Evolutionary conservation across 2,113 vertebrate genomes (phyloP).

Genomic region (Zosterops borbonicus): DNA sequence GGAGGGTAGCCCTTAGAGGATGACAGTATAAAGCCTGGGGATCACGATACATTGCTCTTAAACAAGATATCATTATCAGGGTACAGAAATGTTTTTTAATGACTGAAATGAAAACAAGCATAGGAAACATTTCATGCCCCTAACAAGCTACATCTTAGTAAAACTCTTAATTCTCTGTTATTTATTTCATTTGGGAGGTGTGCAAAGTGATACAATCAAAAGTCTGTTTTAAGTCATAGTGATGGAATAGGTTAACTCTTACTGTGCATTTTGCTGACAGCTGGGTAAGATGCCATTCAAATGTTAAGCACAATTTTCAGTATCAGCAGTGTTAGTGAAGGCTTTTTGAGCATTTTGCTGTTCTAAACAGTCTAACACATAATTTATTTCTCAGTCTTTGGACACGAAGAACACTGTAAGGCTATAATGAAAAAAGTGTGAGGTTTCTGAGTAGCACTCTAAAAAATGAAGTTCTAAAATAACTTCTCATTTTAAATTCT

Average conservation of each 20-base stretch:
- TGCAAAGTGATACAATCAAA: background rate
- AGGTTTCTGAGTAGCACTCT: background rate
- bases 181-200: background rate
- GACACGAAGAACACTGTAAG: background rate
- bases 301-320: background rate
- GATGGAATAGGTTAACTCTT: background rate
- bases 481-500: background rate
- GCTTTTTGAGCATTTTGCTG: background rate
- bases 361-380: background rate
- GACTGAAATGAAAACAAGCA: background rate
- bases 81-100: background rate
- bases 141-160: background rate
- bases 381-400: background rate
- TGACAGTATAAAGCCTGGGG: background rate
- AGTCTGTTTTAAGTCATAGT: background rate
- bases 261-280: background rate
- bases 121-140: background rate
- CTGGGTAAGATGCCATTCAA: background rate
- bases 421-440: background rate
- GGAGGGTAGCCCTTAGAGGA: background rate
- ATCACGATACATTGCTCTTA: background rate
- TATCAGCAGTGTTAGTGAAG: background rate
- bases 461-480: background rate
- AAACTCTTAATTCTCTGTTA: background rate
- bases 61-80: rapidly evolving